A percentile compares a stretch with the other conserved stretches of the same genome.
Evolutionary conservation across 2,888 invertebrate species (phyloP).

Genomic region (Halictus ligatus): DNA sequence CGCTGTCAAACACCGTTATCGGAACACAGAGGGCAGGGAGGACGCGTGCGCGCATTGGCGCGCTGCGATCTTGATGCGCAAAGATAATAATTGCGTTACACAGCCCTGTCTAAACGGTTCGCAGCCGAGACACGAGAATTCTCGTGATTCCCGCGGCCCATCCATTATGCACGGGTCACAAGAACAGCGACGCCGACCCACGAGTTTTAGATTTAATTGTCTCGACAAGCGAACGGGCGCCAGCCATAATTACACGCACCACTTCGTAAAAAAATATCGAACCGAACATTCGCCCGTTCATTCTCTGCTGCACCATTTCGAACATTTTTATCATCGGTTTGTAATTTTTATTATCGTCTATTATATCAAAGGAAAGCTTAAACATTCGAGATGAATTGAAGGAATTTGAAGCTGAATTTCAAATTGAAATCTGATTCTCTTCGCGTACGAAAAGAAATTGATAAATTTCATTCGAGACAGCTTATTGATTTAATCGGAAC

Average conservation of each 20-base stretch:
- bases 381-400: too few relatives aligned
- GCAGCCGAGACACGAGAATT: slow-evolving; percentile 28
- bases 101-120: slow-evolving; percentile 26
- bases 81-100: slow-evolving; percentile 48
- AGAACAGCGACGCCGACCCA: background rate
- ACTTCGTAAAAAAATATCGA: slow-evolving; percentile 6
- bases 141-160: slow-evolving; percentile 28
- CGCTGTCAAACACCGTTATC: slow-evolving; percentile 41
- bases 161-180: slow-evolving; percentile 28
- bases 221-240: slow-evolving; percentile 17
- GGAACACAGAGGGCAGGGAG: background rate
- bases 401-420: too few relatives aligned
- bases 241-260: slow-evolving; percentile 28
- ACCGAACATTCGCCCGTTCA: background rate
- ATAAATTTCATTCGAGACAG: too few relatives aligned
- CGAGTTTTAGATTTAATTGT: slow-evolving; percentile 35
- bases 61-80: slow-evolving; percentile 29
- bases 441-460: too few relatives aligned
- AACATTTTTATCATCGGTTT: background rate
- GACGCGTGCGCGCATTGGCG: background rate
- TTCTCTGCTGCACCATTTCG: background rate
- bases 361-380: too few relatives aligned
- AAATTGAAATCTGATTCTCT: too few relatives aligned
- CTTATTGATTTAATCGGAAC: too few relatives aligned
- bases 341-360: background rate